phyloP scores from a whole-genome alignment of 2,797 vertebrate genomes.

The Platyrinchus mystaceus region DNA sequence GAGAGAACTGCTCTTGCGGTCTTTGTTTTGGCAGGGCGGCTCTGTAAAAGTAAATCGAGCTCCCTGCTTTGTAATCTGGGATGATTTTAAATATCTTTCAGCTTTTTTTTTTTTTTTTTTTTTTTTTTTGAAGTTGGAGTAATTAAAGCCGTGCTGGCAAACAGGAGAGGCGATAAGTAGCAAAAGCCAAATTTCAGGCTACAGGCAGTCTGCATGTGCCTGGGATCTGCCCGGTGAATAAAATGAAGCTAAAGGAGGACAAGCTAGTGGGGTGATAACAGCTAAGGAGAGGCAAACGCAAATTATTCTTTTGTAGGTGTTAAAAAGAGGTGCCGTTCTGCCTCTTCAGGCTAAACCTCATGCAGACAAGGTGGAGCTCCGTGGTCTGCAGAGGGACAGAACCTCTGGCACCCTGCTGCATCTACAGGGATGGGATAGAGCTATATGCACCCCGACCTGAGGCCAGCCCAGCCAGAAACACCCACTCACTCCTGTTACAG shows the following conservation, averaged over 20 bases:
- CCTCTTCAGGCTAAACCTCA: background rate
- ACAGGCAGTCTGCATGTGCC: background rate
- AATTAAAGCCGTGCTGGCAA: background rate
- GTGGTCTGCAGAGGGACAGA: background rate
- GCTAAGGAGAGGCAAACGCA: background rate
- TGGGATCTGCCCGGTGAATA: background rate
- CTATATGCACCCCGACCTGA: background rate
- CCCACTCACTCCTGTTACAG: background rate
- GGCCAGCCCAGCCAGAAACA: background rate
- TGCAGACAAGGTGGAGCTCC: background rate
- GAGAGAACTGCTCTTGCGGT: background rate
- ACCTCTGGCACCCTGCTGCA: background rate
- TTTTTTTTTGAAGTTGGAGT: background rate
- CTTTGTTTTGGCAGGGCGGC: background rate
- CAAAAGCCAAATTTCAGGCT: background rate
- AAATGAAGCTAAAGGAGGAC: background rate
- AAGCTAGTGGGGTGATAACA: background rate
- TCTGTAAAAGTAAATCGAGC: background rate
- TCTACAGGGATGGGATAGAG: background rate
- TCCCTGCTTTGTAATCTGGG: background rate
- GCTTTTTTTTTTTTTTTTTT: constrained; percentile 23
- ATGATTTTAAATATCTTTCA: background rate
- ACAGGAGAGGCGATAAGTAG: background rate
- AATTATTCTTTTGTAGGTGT: background rate
- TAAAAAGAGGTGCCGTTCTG: background rate